Base-by-base conservation (phyloP, 2,888 invertebrate genomes). In the Priocnemis perturbator region DNA sequence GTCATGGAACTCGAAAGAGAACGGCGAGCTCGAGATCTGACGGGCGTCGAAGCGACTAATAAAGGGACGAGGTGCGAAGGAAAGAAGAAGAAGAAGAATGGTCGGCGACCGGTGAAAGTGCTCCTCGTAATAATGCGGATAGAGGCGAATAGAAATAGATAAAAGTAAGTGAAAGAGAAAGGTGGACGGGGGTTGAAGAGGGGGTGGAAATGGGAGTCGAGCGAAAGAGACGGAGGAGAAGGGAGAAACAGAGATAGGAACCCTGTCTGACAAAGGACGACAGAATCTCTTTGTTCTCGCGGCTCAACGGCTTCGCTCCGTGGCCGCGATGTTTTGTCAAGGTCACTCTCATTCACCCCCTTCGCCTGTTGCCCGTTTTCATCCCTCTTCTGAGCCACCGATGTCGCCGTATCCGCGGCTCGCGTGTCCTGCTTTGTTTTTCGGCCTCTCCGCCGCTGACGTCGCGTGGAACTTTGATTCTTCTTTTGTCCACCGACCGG, bases 311-410 rank as follows among this genome's bases (percentile, higher is more conserved):
- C 84, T 85, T 85, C 84, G 79, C 76, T 82, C 83, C 81, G 85
- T 83, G 85, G 84, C 83, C 86, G 85, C 86, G 84, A 87, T 87
- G 86, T 88, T 88, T 88, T 87, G 87, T 87, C 89, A 88, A 88
- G 88, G 88, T 88, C 88, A 88, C 85, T 88, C 86, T 85, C 87
- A 86, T 86, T 85, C 83, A 85, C 77, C 81, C 80, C 77, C 81
- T 83, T 71, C 69, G 81, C 81, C 83, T 81, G 83, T 81, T 84
- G 76, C 82, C 77, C 75, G 69, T 69, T 78, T 71, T 69, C 72
- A 60, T 70, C 68, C 23, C 21, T 60, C 53, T 23, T 53, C 20
- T 53, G 17, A 45, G 23, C 48, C 59, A 21, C 47, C 44, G 44
- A 53, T 53, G 53, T 53, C 53, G 53, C 15, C 53, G 53, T 15